These are phyloP conservation scores for Papilio gigon DNA, from an alignment of 2,888 invertebrate species.

Conservation along the genomic window DNA sequence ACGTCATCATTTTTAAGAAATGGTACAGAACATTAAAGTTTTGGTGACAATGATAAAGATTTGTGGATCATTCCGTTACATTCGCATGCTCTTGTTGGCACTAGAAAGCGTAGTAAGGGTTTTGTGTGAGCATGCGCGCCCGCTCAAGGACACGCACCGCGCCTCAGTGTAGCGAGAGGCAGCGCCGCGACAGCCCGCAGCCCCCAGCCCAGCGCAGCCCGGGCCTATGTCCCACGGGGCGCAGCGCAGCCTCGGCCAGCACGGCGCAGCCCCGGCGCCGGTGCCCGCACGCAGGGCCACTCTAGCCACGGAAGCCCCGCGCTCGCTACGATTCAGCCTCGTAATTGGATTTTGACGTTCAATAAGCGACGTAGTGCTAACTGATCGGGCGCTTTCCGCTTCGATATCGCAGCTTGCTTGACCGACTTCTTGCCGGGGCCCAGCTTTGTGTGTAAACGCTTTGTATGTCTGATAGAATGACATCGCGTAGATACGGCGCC, in stretches of 20 bases:
- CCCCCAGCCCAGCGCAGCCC: slow-evolving; percentile 46
- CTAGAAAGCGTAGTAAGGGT: slow-evolving; percentile 71
- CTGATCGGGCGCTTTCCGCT: slow-evolving; percentile 79
- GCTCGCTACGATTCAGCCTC: slow-evolving; percentile 79
- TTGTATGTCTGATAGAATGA: slow-evolving; percentile 63
- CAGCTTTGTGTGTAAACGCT: slow-evolving; percentile 73
- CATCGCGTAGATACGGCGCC: slow-evolving; percentile 57
- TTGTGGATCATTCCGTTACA: slow-evolving; percentile 60
- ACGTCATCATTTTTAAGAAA: too few species aligned
- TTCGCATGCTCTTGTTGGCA: slow-evolving; percentile 56
- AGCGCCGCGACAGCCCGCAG: slow-evolving; percentile 70
- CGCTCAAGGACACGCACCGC: slow-evolving; percentile 74
- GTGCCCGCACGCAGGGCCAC: slow-evolving; percentile 71
- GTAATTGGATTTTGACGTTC: slow-evolving; percentile 81
- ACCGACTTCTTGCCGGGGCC: slow-evolving; percentile 59
- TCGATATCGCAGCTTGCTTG: slow-evolving; percentile 75
- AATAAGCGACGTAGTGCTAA: slow-evolving; percentile 75
- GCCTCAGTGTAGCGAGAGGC: slow-evolving; percentile 77
- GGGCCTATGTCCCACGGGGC: slow-evolving; percentile 61
- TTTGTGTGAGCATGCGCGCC: slow-evolving; percentile 71
- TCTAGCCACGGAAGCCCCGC: slow-evolving; percentile 75
- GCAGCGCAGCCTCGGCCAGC: slow-evolving; percentile 68
- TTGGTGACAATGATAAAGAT: slow-evolving; percentile 43
- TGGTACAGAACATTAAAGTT: neutral
- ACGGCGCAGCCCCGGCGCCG: slow-evolving; percentile 65